Evolutionary conservation across 2,797 vertebrate species (phyloP), one percentile per base, ranked within the genome.

Genomic region (Etheostoma perlongum): DNA sequence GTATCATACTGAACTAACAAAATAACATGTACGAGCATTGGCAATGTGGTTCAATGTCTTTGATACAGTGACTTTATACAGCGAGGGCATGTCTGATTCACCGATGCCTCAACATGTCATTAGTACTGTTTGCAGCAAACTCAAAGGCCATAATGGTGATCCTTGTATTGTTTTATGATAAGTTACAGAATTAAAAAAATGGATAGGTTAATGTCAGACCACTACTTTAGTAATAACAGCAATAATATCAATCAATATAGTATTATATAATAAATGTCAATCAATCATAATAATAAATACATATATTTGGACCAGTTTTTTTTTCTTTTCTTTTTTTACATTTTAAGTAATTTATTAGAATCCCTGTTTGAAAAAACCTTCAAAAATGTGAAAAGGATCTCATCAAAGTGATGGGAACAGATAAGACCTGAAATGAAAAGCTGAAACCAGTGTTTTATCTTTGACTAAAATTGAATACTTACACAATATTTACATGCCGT

Each of bases 111-210:
- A 91, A 91, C 89, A 92, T 88, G 91, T 92, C 88, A 83, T 90
- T 81, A 88, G 81, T 78, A 94, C 91, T 91, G 91, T 95, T 94
- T 90, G 88, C 92, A 95, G 94, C 89, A 92, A 95, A 95, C 93
- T 94, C 93, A 96, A 95, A 95, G 94, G 95, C 95, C 95, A 94
- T 95, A 95, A 94, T 80, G 93, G 95, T 96, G 94, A 95, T 94
- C 89, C 91, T 93, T 92, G 89, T 94, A 92, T 90, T 88, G 89
- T 82, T 85, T 85, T 55, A 93, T 93, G 94, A 91, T 44, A 84
- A 77, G 62, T 80, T 81, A 89, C 79, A 85, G 79, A 89, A 89
- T 91, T 76, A 85, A 87, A 89, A 89, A 93, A 88, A 89, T 87
- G 85, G 72, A 83, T 91, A 93, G 89, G 79, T 84, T 86, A 76